phyloP scores from a whole-genome alignment of 2,888 invertebrate species.

The Ophion obscuratus region DNA sequence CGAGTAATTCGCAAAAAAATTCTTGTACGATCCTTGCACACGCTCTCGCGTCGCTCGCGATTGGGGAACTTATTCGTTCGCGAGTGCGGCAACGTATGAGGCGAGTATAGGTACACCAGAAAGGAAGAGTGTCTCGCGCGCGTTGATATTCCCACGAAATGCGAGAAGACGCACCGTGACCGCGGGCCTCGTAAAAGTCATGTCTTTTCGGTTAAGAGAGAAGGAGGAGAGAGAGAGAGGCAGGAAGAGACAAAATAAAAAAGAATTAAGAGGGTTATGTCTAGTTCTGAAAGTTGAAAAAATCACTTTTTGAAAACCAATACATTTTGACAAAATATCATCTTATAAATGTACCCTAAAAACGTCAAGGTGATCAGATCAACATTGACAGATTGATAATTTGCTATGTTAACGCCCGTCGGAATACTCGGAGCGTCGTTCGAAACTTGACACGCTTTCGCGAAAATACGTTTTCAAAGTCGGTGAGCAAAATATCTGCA shows the following conservation, averaged over 20 bases:
- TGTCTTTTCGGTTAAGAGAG: constrained; percentile 44
- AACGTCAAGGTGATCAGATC: too few relatives aligned
- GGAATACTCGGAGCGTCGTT: too few relatives aligned
- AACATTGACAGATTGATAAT: too few relatives aligned
- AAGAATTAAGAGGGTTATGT: background rate
- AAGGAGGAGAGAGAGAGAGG: constrained; percentile 24
- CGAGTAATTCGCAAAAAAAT: constrained; percentile 58
- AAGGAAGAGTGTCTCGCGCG: constrained; percentile 32
- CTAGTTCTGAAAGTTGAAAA: background rate
- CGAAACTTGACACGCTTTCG: too few relatives aligned
- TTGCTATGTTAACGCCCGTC: too few relatives aligned
- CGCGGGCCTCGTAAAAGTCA: constrained; percentile 65
- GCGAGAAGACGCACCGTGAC: constrained; percentile 63
- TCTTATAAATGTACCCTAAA: too few relatives aligned
- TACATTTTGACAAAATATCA: too few relatives aligned
- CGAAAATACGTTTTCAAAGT: too few relatives aligned
- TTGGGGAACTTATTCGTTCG: constrained; percentile 61
- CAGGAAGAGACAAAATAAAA: background rate
- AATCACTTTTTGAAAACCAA: too few relatives aligned
- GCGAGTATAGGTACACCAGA: background rate
- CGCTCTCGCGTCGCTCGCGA: constrained; percentile 48
- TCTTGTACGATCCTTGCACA: constrained; percentile 54
- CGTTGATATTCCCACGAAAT: constrained; percentile 67
- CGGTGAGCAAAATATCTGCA: too few relatives aligned
- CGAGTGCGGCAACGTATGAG: background rate